Conservation (phyloP, 2,888 invertebrate genomes). For the Hyposoter dolosus region DNA sequence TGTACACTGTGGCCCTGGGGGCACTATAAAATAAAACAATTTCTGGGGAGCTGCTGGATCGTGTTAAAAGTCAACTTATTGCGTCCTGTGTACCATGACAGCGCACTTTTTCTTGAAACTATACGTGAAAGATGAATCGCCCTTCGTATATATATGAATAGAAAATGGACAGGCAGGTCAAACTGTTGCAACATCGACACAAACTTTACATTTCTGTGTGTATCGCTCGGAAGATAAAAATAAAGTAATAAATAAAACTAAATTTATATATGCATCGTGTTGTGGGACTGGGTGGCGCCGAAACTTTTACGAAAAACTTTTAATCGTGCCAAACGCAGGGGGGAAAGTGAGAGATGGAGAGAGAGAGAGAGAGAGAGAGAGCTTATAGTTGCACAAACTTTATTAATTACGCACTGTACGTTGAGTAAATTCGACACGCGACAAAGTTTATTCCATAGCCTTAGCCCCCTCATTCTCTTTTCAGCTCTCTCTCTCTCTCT, state of each 20-base stretch:
- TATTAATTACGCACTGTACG: conserved; percentile 63
- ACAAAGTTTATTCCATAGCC: conserved; percentile 57
- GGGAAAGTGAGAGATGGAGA: not conserved
- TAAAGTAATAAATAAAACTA: not conserved
- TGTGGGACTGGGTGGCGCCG: not conserved
- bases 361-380: not conserved
- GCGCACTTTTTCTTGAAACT: conserved; percentile 3
- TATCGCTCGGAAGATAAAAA: not conserved
- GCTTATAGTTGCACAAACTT: conserved; percentile 52
- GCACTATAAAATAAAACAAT: conserved; percentile 76
- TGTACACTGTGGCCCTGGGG: conserved; percentile 64
- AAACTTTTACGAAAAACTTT: conserved; percentile 56
- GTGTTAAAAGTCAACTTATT: conserved; percentile 77
- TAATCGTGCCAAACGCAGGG: conserved; percentile 33
- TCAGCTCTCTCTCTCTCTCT: not conserved
- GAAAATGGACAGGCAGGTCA: conserved; percentile 5
- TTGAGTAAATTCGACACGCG: conserved; percentile 56
- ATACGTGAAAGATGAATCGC: not conserved
- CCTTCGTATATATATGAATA: not conserved
- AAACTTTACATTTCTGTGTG: not conserved
- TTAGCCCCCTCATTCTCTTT: conserved; percentile 8
- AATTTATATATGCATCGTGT: not conserved
- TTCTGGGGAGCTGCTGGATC: conserved; percentile 75
- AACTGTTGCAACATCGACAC: conserved; percentile 1
- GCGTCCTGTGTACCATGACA: conserved; percentile 39